Percentiles rank a stretch among this genome's conserved stretches.
These are phyloP conservation scores for Ormia ochracea DNA, from an alignment of 2,888 invertebrate genomes.

Conservation along the genomic window DNA sequence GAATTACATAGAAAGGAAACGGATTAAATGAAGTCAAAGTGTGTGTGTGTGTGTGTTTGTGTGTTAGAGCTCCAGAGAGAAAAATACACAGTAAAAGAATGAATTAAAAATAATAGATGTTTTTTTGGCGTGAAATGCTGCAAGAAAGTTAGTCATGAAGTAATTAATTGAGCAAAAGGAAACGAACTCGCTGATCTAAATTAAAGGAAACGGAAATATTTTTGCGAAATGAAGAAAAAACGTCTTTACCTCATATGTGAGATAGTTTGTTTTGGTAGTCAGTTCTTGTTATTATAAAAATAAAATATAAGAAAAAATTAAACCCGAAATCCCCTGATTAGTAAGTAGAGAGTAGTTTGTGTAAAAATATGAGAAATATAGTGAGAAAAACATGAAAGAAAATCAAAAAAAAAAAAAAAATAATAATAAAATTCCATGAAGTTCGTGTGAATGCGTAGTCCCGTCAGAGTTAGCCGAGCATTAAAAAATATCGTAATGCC, in stretches of 20 bases:
- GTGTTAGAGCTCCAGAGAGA: neutral
- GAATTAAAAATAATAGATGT: neutral
- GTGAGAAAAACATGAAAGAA: neutral
- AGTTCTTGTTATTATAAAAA: constrained; percentile 4
- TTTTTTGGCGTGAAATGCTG: constrained; percentile 29
- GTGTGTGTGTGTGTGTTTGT: neutral
- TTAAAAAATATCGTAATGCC: constrained; percentile 33
- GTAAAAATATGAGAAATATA: constrained; percentile 19
- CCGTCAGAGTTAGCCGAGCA: constrained; percentile 48
- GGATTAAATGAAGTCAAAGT: no score
- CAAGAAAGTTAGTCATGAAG: neutral
- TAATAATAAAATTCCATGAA: no score
- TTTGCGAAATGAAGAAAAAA: constrained; percentile 19
- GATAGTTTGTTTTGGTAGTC: neutral
- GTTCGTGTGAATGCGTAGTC: constrained; percentile 41
- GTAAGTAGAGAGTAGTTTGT: constrained; percentile 39
- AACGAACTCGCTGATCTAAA: constrained; percentile 25
- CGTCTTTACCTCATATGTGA: constrained; percentile 22
- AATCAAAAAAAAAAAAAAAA: no score
- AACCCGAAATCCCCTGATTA: constrained; percentile 59
- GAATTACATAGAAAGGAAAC: neutral
- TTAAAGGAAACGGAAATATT: neutral
- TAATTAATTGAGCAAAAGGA: neutral
- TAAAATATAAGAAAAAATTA: neutral
- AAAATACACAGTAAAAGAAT: neutral